phyloP scores from a whole-genome alignment of 2,797 vertebrate species.

The Picus viridis region DNA sequence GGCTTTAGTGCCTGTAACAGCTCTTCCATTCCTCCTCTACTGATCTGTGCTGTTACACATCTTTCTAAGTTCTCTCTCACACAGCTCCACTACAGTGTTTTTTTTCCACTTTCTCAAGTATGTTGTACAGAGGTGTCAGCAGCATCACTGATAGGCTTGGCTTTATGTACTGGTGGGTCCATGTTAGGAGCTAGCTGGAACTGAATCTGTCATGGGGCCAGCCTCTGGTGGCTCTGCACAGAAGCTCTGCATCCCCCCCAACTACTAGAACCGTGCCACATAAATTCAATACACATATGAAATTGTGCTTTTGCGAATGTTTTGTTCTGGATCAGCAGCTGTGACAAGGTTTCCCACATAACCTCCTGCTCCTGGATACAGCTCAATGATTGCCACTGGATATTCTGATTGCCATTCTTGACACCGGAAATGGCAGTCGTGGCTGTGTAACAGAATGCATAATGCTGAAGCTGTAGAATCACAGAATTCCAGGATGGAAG shows the following conservation, averaged over 20 bases:
- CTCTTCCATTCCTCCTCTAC: not conserved
- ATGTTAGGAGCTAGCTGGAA: not conserved
- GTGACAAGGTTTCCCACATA: not conserved
- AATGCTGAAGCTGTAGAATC: not conserved
- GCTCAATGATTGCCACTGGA: not conserved
- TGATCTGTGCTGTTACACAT: not conserved
- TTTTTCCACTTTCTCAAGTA: not conserved
- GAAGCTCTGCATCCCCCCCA: fast-evolving
- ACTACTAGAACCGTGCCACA: not conserved
- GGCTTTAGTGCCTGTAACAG: not conserved
- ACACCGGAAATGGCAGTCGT: not conserved
- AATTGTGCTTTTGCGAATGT: not conserved
- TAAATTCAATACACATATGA: not conserved
- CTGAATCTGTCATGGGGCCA: not conserved
- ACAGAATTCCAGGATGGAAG: too few relatives aligned
- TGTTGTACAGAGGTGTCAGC: not conserved
- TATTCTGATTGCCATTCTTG: not conserved
- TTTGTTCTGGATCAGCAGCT: not conserved
- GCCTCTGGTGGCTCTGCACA: not conserved
- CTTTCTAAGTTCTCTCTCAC: not conserved
- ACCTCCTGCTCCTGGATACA: not conserved
- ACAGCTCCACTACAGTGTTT: not conserved
- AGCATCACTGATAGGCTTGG: not conserved
- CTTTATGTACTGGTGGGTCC: not conserved
- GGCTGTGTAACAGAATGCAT: not conserved